These are phyloP conservation scores for Lamellibrachia columna DNA, from an alignment of 2,888 invertebrate genomes.

Conservation along the genomic window DNA sequence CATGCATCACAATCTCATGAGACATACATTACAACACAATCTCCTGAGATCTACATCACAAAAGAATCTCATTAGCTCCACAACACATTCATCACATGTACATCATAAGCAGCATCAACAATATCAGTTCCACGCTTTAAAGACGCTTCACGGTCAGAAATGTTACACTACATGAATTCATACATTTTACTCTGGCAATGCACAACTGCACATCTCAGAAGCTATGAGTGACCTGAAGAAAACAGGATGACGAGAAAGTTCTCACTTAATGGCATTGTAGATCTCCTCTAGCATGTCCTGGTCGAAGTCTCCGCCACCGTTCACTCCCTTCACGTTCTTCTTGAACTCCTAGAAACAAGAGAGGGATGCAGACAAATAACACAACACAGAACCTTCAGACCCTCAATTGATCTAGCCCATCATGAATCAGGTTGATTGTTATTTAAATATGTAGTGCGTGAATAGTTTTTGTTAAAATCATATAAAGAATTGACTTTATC, in stretches of 20 bases:
- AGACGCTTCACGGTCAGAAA: neutral
- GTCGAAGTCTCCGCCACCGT: constrained; percentile 91
- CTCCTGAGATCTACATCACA: too few relatives aligned
- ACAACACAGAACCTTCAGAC: neutral
- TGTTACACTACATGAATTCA: neutral
- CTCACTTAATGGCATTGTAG: constrained; percentile 81
- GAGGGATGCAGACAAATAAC: neutral
- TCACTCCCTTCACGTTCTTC: constrained; percentile 90
- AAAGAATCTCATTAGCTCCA: too few relatives aligned
- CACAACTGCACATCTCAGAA: neutral
- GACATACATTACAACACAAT: too few relatives aligned
- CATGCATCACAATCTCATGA: too few relatives aligned
- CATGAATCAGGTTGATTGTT: too few relatives aligned
- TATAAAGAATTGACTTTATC: too few relatives aligned
- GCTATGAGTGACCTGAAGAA: neutral
- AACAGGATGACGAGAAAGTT: neutral
- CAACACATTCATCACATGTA: too few relatives aligned
- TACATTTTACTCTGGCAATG: neutral
- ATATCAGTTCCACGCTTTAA: neutral
- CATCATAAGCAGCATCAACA: neutral
- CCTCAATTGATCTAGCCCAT: neutral
- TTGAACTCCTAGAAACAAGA: constrained; percentile 76
- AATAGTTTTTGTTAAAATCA: too few relatives aligned
- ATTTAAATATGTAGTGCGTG: too few relatives aligned
- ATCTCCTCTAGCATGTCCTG: constrained; percentile 91